Percentiles rank a stretch among this genome's conserved stretches.
These are phyloP conservation scores for Neolamprologus ventralis DNA, from an alignment of 2,113 vertebrate genomes.

Conservation along the genomic window DNA sequence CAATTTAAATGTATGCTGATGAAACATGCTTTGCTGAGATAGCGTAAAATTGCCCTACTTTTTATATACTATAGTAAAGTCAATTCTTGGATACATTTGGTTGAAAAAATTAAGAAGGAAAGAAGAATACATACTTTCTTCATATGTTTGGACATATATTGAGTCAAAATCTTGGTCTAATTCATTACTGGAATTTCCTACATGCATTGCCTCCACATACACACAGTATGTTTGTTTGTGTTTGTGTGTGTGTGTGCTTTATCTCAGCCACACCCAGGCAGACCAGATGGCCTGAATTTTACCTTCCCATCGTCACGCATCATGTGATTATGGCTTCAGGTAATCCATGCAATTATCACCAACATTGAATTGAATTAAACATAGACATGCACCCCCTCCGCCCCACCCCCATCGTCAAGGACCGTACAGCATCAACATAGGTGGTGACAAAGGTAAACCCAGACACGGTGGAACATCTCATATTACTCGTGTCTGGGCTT, in stretches of 20 bases:
- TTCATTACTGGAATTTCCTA: not conserved
- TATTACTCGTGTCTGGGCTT: not conserved
- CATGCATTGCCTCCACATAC: not conserved
- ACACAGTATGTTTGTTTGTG: not conserved
- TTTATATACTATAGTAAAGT: not conserved
- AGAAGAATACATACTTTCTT: not conserved
- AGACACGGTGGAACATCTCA: not conserved
- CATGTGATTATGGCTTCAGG: conserved; percentile 46
- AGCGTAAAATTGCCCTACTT: not conserved
- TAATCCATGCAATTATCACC: conserved; percentile 34
- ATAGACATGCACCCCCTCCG: not conserved
- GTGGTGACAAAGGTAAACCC: not conserved
- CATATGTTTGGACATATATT: not conserved
- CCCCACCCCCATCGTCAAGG: not conserved
- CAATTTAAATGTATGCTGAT: not conserved
- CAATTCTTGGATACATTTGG: not conserved
- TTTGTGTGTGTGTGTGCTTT: not conserved
- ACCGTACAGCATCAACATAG: not conserved
- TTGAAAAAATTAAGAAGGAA: not conserved
- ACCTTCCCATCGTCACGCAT: conserved; percentile 39
- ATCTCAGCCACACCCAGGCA: not conserved
- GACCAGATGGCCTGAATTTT: conserved; percentile 30
- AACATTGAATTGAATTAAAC: conserved; percentile 22
- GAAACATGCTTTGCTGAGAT: not conserved
- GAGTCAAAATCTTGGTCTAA: not conserved